Base-by-base conservation (phyloP, 2,113 vertebrate genomes). In the Corythaeola cristata region DNA sequence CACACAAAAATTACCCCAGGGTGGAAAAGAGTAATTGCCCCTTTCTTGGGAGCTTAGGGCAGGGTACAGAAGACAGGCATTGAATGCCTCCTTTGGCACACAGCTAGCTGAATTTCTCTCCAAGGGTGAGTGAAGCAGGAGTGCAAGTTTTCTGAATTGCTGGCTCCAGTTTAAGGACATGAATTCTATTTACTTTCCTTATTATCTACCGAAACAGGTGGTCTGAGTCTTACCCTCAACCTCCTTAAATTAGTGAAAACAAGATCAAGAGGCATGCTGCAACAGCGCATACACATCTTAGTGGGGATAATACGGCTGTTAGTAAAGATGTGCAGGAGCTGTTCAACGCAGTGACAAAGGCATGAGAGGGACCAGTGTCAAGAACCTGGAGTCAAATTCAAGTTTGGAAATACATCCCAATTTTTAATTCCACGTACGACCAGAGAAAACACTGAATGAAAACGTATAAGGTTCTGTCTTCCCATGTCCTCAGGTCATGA, bases 161-260 rank as follows among this genome's bases (percentile, higher is more conserved):
- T 77, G 47, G 16, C 32, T 92, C 33, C 15, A 19, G 44, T 35
- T 75, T n/a, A 59, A 90, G 30, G 41, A 33, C 72, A 95, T 28
- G 18, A 84, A 49, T 89, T 77, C 50, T 75, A 33, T 78, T 89
- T 89, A 19, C 13, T 93, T 89, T 72, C 23, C 37, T 88, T 63
- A 52, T 72, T 63, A 63, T 37, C 44, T 32, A 4, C 35, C 50
- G 50, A 86, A 67, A 13, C 16, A 71, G 30, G 30, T 55, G 37
- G 50, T 53, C 55, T 63, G 28, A 76, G 28, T 62, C 50, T 78
- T 77, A 30, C 47, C 64, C 73, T 89, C 73, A 56, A 0, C 33
- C 56, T 88, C 52, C 19, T 83, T 63, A 86, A 32, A n/a, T 66
- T 28, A 85, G 45, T 27, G 77, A 77, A 30, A 93, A 72, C 26